Evolutionary conservation across 2,888 invertebrate genomes (phyloP).

Genomic region (Synergus laeviventris): DNA sequence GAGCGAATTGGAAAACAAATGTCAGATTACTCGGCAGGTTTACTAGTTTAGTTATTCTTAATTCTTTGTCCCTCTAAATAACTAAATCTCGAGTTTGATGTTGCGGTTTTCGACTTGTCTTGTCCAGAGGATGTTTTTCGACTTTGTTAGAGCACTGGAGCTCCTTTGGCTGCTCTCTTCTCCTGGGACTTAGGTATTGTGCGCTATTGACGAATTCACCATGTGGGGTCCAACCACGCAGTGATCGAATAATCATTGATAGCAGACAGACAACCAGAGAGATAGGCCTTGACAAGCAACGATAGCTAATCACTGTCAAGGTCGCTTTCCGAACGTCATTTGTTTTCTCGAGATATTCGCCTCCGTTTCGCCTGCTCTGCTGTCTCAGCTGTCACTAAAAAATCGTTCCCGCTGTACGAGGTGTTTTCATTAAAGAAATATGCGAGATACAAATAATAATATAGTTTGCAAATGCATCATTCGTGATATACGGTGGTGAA

Average conservation of each 20-base stretch:
- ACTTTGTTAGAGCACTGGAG: conserved; percentile 55
- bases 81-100: conserved; percentile 60
- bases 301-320: conserved; percentile 77
- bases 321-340: conserved; percentile 81
- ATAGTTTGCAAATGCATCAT: background rate
- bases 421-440: conserved; percentile 68
- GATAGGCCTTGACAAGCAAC: conserved; percentile 74
- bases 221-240: conserved; percentile 75
- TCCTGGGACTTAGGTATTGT: conserved; percentile 67
- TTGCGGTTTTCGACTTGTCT: background rate
- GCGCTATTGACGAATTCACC: conserved; percentile 73
- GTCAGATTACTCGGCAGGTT: conserved; percentile 44
- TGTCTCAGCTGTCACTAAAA: conserved; percentile 75
- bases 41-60: conserved; percentile 55
- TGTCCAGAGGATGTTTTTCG: background rate
- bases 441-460: conserved; percentile 51
- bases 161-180: conserved; percentile 59
- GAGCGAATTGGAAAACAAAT: conserved; percentile 5
- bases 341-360: conserved; percentile 84
- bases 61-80: conserved; percentile 54
- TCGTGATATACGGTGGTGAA: background rate
- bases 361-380: conserved; percentile 78
- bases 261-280: conserved; percentile 70
- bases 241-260: conserved; percentile 71
- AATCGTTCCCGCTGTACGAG: conserved; percentile 75